phyloP scores from a whole-genome alignment of 1,140 invertebrate species.

The Halesus radiatus region DNA sequence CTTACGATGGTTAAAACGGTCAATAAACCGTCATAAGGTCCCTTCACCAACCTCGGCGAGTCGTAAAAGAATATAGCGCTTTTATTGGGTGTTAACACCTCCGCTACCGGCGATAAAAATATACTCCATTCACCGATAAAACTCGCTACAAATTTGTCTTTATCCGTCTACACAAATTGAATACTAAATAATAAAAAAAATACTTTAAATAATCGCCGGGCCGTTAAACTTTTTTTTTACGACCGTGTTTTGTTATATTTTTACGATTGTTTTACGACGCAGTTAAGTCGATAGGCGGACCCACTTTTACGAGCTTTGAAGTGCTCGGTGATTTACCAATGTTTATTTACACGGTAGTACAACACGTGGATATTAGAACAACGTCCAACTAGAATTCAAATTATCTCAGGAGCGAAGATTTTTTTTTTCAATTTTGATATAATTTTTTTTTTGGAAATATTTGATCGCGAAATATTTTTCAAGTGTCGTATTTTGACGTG shows the following conservation, averaged over 20 bases:
- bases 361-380: constrained; percentile 15
- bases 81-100: constrained; percentile 46
- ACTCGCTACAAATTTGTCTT: constrained; percentile 50
- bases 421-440: constrained; percentile 6
- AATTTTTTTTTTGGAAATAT: constrained; percentile 35
- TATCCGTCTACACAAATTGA: constrained; percentile 42
- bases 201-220: constrained; percentile 41
- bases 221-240: constrained; percentile 42
- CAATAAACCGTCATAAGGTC: constrained; percentile 36
- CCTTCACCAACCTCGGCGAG: constrained; percentile 32
- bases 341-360: constrained; percentile 35
- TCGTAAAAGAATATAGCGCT: constrained; percentile 47
- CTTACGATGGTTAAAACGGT: constrained; percentile 41
- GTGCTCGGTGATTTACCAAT: constrained; percentile 45
- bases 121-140: constrained; percentile 41
- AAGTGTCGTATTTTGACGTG: constrained; percentile 45
- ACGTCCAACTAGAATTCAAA: not conserved
- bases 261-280: constrained; percentile 71
- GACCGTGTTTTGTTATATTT: constrained; percentile 58
- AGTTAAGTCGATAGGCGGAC: constrained; percentile 58
- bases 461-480: constrained; percentile 24
- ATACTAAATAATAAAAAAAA: constrained; percentile 44
- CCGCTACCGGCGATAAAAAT: constrained; percentile 48
- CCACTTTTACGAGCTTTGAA: constrained; percentile 67
- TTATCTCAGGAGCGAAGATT: not conserved